Evolutionary conservation across 2,113 vertebrate genomes (phyloP).

Genomic region (Chlorodrepanis virens): DNA sequence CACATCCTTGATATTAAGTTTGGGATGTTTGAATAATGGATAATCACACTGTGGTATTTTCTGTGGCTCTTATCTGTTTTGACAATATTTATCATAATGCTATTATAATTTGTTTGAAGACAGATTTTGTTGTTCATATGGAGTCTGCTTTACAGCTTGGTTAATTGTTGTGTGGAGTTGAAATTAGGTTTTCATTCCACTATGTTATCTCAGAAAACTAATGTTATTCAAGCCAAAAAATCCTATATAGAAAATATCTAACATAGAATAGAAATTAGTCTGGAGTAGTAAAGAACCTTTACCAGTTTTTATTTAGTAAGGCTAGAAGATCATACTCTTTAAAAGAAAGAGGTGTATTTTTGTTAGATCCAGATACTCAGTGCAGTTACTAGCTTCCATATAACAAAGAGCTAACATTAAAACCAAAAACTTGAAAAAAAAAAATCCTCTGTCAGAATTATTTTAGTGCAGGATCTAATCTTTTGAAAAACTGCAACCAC

Average conservation of each 20-base stretch:
- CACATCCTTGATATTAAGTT: neutral
- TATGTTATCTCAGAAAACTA: neutral
- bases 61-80: neutral
- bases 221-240: neutral
- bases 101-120: conserved; percentile 22
- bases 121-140: neutral
- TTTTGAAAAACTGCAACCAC: neutral
- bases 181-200: neutral
- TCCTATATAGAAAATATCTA: neutral
- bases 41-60: neutral
- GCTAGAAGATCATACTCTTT: neutral
- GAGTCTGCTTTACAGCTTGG: neutral
- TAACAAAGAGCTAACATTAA: neutral
- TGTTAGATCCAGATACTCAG: neutral
- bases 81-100: neutral
- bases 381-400: neutral
- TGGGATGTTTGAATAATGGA: neutral
- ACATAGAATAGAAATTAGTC: neutral
- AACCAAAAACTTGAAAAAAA: neutral
- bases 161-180: neutral
- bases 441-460: neutral
- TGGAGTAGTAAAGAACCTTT: neutral
- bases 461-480: neutral
- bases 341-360: neutral
- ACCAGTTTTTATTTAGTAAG: neutral